These are phyloP conservation scores for Schizopygopsis pylzovi DNA, from an alignment of 2,797 vertebrate species.

Conservation along the genomic window DNA sequence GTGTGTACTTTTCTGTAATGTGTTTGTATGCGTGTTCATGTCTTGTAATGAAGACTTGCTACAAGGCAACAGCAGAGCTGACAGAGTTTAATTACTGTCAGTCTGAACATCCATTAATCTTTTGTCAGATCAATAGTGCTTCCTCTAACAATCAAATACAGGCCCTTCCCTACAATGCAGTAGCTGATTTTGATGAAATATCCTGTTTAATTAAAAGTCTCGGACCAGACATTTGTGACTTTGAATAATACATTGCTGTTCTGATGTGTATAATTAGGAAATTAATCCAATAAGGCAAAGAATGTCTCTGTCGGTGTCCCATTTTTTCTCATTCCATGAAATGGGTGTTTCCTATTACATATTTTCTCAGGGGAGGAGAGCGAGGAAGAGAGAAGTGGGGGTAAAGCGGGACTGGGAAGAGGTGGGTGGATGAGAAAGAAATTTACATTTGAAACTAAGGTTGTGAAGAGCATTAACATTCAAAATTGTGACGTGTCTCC, in stretches of 20 bases:
- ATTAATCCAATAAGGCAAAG: not conserved
- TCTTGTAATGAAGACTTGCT: constrained; percentile 17
- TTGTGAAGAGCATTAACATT: not conserved
- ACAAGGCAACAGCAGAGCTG: constrained; percentile 29
- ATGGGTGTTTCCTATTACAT: constrained; percentile 13
- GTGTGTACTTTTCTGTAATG: not conserved
- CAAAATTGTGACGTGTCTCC: not conserved
- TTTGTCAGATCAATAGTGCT: constrained; percentile 25
- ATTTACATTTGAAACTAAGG: not conserved
- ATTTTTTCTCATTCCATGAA: not conserved
- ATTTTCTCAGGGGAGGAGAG: constrained; percentile 11
- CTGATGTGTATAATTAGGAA: not conserved
- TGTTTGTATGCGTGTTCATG: constrained; percentile 25
- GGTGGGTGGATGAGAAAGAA: constrained; percentile 30
- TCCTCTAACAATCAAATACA: constrained; percentile 35
- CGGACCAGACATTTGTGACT: not conserved
- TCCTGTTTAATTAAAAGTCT: not conserved
- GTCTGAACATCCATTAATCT: constrained; percentile 29
- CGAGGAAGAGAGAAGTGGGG: not conserved
- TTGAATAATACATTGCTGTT: not conserved
- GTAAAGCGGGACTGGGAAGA: not conserved
- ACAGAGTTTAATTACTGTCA: constrained; percentile 21
- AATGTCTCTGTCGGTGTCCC: not conserved
- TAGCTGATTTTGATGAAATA: not conserved
- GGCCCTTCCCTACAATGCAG: not conserved